Evolutionary conservation across 2,888 invertebrate species (phyloP).

Genomic region (Cecidostiba fungosa): DNA sequence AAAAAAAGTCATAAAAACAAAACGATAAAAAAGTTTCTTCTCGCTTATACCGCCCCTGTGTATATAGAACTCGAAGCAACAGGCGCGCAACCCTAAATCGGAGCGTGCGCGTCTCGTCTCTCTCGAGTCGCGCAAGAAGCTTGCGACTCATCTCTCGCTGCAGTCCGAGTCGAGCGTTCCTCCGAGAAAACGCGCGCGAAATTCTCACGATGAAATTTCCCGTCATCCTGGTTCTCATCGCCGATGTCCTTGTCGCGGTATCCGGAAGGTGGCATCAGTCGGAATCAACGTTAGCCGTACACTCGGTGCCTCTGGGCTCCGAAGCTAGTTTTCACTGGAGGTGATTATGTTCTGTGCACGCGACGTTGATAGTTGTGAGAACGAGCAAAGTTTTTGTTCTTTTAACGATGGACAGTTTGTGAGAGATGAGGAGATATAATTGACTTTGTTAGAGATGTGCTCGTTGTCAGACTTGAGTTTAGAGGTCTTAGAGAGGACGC

Average conservation of each 20-base stretch:
- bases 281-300: conserved; percentile 65
- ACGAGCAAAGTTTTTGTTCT: background rate
- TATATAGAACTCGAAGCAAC: background rate
- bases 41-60: background rate
- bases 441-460: background rate
- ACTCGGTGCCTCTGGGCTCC: conserved; percentile 76
- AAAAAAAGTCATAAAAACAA: background rate
- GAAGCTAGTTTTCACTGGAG: conserved; percentile 77
- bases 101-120: background rate
- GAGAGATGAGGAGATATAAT: background rate
- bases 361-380: background rate
- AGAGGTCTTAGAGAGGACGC: too few species aligned
- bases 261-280: background rate
- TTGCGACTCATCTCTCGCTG: background rate
- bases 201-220: conserved; percentile 40
- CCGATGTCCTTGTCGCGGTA: background rate
- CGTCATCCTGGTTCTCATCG: background rate
- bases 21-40: background rate
- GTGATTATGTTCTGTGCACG: conserved; percentile 67
- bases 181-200: background rate
- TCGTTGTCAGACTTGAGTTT: too few species aligned
- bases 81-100: background rate
- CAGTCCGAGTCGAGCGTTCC: conserved; percentile 29
- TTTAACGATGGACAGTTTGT: background rate
- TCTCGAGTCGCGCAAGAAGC: background rate